Conservation (phyloP, 2,888 invertebrate genomes). For the Coleophora deauratella region DNA sequence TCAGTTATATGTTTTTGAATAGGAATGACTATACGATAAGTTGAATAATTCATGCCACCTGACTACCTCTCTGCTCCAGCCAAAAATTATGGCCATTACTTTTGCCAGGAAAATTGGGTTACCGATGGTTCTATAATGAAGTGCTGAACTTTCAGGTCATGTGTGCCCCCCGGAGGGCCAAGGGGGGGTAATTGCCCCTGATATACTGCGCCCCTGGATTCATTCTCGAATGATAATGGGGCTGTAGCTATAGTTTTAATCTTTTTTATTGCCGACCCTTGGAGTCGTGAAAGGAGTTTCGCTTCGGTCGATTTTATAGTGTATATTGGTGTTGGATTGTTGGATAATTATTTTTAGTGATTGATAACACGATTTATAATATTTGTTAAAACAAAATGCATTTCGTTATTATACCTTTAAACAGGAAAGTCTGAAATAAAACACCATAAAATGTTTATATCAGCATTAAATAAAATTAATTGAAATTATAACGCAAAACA, state of each 20-base stretch:
- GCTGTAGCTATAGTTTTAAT: constrained; percentile 57
- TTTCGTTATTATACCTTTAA: no score
- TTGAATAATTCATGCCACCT: no score
- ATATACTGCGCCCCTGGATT: constrained; percentile 22
- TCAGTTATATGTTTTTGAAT: no score
- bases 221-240: constrained; percentile 42
- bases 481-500: no score
- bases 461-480: neutral
- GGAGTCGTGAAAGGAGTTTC: constrained; percentile 35
- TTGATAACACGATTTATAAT: no score
- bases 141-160: constrained; percentile 64
- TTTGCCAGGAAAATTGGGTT: constrained; percentile 39
- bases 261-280: constrained; percentile 64
- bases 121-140: constrained; percentile 56
- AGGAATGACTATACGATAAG: no score
- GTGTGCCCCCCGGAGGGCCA: constrained; percentile 31
- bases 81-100: constrained; percentile 46
- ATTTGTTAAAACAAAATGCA: no score
- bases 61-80: constrained; percentile 10
- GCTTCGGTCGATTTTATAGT: constrained; percentile 21
- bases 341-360: no score
- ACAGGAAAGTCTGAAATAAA: no score
- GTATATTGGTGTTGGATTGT: neutral
- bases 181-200: constrained; percentile 36
- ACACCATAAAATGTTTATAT: constrained; percentile 3